phyloP scores from a whole-genome alignment of 1,140 invertebrate species.

The Calliopsis andreniformis region DNA sequence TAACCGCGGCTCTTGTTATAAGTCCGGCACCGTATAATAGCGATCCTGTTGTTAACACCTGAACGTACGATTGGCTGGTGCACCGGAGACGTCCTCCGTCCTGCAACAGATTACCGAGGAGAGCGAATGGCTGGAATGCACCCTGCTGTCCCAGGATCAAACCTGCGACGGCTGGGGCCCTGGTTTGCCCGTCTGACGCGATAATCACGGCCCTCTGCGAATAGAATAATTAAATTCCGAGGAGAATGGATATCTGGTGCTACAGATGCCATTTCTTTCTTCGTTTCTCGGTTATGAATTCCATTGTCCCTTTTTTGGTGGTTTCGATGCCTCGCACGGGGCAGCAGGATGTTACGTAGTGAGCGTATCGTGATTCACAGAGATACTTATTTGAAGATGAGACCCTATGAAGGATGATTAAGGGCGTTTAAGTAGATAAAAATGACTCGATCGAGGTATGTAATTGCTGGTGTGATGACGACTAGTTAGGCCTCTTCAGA shows the following conservation, averaged over 20 bases:
- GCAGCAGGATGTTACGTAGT: not conserved
- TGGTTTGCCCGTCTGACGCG: conserved; percentile 71
- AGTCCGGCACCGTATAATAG: conserved; percentile 66
- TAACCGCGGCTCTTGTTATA: conserved; percentile 69
- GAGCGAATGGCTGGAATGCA: conserved; percentile 28
- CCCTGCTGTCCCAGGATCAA: conserved; percentile 59
- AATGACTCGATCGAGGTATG: conserved; percentile 25
- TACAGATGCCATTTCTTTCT: conserved; percentile 13
- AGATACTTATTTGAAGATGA: conserved; percentile 18
- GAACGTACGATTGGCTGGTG: conserved; percentile 67
- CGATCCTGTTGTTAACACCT: conserved; percentile 78
- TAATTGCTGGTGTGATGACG: conserved; percentile 43
- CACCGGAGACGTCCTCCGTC: conserved; percentile 10
- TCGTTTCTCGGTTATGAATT: not conserved
- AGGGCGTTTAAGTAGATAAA: conserved; percentile 31
- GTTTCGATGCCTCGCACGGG: not conserved
- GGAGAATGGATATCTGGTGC: conserved; percentile 31
- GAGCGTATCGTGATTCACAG: not conserved
- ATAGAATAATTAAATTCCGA: conserved; percentile 75
- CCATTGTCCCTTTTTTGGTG: not conserved
- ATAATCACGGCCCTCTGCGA: conserved; percentile 69
- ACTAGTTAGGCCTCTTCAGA: no score
- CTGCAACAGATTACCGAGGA: conserved; percentile 30
- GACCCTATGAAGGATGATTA: conserved; percentile 12
- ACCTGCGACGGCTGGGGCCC: conserved; percentile 68